Percentiles rank a stretch among this genome's conserved stretches.
Conservation (phyloP, 2,888 invertebrate species). For the Orchesellides sinensis region DNA sequence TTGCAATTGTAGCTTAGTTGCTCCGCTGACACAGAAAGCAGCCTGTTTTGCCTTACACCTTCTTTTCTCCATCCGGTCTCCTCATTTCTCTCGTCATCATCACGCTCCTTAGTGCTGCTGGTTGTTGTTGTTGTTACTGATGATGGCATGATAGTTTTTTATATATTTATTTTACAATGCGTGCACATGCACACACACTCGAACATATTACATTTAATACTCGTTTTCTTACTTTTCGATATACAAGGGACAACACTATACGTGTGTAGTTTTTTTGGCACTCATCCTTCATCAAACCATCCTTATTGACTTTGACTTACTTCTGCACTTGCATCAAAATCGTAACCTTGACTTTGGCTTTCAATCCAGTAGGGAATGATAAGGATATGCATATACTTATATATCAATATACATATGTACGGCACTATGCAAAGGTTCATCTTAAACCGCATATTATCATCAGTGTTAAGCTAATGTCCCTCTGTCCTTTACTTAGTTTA, state of each 20-base stretch:
- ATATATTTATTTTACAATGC: constrained; percentile 47
- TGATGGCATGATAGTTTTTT: constrained; percentile 32
- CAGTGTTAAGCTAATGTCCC: background rate
- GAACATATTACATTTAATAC: background rate
- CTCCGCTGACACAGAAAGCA: constrained; percentile 74
- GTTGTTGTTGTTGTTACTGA: constrained; percentile 22
- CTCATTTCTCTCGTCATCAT: constrained; percentile 54
- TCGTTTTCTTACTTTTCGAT: background rate
- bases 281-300: constrained; percentile 19
- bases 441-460: background rate
- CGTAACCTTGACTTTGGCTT: constrained; percentile 57
- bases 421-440: background rate
- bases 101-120: background rate
- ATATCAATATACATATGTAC: background rate
- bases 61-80: constrained; percentile 73
- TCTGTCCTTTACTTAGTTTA: constrained; percentile 24
- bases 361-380: constrained; percentile 43
- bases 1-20: constrained; percentile 49
- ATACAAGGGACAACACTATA: background rate
- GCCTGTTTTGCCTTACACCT: constrained; percentile 69
- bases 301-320: constrained; percentile 37
- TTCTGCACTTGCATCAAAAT: background rate
- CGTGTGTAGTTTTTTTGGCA: constrained; percentile 23
- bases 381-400: background rate
- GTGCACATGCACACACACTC: constrained; percentile 43